Evolutionary conservation across 2,888 invertebrate genomes (phyloP).

Genomic region (Nephrotoma flavescens): DNA sequence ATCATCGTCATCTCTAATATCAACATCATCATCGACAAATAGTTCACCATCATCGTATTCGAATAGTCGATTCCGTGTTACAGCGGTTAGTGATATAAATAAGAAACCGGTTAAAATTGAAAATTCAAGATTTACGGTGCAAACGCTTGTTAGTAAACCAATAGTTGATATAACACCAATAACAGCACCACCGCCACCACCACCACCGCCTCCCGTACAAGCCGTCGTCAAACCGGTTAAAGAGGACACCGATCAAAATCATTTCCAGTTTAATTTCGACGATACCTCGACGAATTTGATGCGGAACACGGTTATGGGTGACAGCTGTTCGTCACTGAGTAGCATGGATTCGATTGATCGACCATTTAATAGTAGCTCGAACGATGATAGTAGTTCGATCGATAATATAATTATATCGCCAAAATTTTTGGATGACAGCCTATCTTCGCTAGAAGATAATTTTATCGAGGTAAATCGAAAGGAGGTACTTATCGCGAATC

Average conservation of each 20-base stretch:
- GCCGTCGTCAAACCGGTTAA: conserved; percentile 3
- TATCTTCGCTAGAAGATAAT: neutral
- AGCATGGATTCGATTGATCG: conserved; percentile 36
- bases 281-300: conserved; percentile 34
- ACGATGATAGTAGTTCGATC: conserved; percentile 9
- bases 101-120: neutral
- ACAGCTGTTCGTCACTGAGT: conserved; percentile 34
- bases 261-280: conserved; percentile 27
- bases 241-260: neutral
- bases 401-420: neutral
- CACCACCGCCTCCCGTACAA: conserved; percentile 14
- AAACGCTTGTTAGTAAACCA: neutral
- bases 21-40: conserved; percentile 21
- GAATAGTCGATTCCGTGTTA: conserved; percentile 13
- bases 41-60: conserved; percentile 7
- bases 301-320: conserved; percentile 36
- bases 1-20: conserved; percentile 19
- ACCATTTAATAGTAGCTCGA: conserved; percentile 9
- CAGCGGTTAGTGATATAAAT: conserved; percentile 11
- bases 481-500: neutral
- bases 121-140: neutral
- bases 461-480: neutral
- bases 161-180: neutral
- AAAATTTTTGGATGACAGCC: neutral
- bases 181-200: conserved; percentile 19